Evolutionary conservation across 2,113 vertebrate genomes (phyloP), one percentile per base, ranked within the genome.

Genomic region (Leptobrachium ailaonicum): DNA sequence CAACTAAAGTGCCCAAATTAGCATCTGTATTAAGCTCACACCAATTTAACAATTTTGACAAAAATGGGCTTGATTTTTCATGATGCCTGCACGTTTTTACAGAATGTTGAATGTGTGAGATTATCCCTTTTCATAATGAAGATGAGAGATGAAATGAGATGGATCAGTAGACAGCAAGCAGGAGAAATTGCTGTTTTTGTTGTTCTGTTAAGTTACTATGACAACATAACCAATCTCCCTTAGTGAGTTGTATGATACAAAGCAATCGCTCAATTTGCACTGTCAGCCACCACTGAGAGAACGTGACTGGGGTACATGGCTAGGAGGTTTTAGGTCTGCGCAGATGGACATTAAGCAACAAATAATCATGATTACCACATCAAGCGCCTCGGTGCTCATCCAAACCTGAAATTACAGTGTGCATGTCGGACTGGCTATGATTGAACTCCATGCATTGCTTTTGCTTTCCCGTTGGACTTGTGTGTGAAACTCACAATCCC

Each of bases 121-220:
- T 64, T n/a, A 64, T 64, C 20, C 62, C 6, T 64, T 40, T 20
- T 64, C n/a, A 64, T 64, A 64, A 64, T 2, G 9, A 6, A 64
- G 13, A n/a, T 64, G 62, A 32, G n/a, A 64, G n/a, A 32, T 32
- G 20, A 64, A 64, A 64, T 64, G n/a, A 64, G 20, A 64, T 64
- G 62, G 62, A 32, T 64, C 62, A 64, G 62, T 64, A 64, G 62
- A 64, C 62, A 62, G 11, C 60, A 62, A 62, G n/a, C 10, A 64
- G n/a, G 6, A 64, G 14, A 64, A 64, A 64, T 64, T 64, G 62
- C n/a, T 64, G 62, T 60, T 60, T 60, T 60, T 12, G 11, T 64
- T 64, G 62, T 64, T 60, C 56, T 60, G 56, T n/a, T 60, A 60
- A 60, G 13, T 60, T 64, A 32, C 62, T 32, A 13, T 64, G 62